phyloP scores from a whole-genome alignment of 2,888 invertebrate genomes.

The Mellilla xanthometata region DNA sequence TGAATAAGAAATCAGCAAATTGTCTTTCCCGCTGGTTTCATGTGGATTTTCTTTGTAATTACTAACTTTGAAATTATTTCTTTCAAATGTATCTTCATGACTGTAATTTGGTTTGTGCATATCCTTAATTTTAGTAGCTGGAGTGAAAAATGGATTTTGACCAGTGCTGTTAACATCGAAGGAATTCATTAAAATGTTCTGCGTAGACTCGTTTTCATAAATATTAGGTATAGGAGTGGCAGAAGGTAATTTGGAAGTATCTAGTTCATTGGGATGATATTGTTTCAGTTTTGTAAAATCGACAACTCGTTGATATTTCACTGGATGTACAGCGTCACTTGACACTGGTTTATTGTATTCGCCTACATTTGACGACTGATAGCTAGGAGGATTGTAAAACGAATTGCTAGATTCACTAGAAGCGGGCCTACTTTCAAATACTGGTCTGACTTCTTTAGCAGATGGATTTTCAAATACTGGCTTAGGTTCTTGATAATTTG shows the following conservation, averaged over 20 bases:
- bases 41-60: constrained; percentile 26
- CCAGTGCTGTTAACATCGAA: constrained; percentile 41
- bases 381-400: constrained; percentile 46
- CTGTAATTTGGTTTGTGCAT: constrained; percentile 40
- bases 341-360: constrained; percentile 42
- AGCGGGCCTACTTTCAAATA: constrained; percentile 45
- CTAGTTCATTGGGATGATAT: constrained; percentile 51
- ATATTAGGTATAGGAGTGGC: constrained; percentile 40
- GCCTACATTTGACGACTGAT: constrained; percentile 41
- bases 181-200: constrained; percentile 38
- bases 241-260: constrained; percentile 51
- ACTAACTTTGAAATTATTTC: constrained; percentile 37
- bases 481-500: constrained; percentile 32
- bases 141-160: constrained; percentile 37
- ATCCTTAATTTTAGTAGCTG: constrained; percentile 35
- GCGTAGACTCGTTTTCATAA: constrained; percentile 39
- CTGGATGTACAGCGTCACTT: constrained; percentile 36
- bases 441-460: constrained; percentile 39
- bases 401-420: constrained; percentile 43
- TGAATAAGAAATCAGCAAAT: constrained; percentile 18
- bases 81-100: constrained; percentile 40
- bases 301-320: constrained; percentile 63
- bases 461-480: constrained; percentile 33
- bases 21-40: constrained; percentile 21
- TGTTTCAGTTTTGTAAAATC: constrained; percentile 66